Evolutionary conservation across 2,888 invertebrate species (phyloP).

Genomic region (Slavum lentiscoides): DNA sequence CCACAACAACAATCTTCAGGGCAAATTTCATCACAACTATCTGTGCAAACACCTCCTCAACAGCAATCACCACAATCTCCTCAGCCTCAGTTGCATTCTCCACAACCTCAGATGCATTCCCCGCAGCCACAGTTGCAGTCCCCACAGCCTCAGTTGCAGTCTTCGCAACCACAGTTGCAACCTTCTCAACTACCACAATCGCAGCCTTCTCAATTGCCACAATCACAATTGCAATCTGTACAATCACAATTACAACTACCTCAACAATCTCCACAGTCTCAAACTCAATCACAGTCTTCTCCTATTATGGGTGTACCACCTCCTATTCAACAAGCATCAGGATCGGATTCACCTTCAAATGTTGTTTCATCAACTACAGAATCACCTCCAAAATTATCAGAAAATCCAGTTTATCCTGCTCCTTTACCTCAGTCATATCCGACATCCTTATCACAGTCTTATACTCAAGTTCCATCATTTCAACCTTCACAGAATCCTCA

Average conservation of each 20-base stretch:
- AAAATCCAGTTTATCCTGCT: conserved; percentile 54
- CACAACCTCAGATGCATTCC: conserved; percentile 56
- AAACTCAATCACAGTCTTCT: conserved; percentile 46
- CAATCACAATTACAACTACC: conserved; percentile 10
- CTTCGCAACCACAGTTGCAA: conserved; percentile 59
- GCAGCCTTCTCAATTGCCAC: conserved; percentile 55
- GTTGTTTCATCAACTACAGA: conserved; percentile 50
- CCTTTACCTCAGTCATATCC: conserved; percentile 52
- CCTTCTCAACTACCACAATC: conserved; percentile 39
- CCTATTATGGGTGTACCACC: neutral
- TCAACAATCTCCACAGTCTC: conserved; percentile 12
- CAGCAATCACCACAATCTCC: conserved; percentile 13
- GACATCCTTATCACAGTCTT: conserved; percentile 49
- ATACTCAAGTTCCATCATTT: conserved; percentile 25
- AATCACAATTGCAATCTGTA: conserved; percentile 22
- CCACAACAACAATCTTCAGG: conserved; percentile 49
- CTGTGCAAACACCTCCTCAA: conserved; percentile 14
- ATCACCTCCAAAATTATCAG: conserved; percentile 46
- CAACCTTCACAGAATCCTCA: conserved; percentile 31
- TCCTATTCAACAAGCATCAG: conserved; percentile 9
- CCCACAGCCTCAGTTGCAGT: conserved; percentile 46
- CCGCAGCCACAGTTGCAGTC: conserved; percentile 55
- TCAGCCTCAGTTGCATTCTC: conserved; percentile 43
- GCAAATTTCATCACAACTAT: conserved; percentile 30
- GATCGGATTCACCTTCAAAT: conserved; percentile 46